Percentiles rank a stretch among this genome's conserved stretches.
phyloP scores from a whole-genome alignment of 1,140 invertebrate species.

The Drosophila arizonae region DNA sequence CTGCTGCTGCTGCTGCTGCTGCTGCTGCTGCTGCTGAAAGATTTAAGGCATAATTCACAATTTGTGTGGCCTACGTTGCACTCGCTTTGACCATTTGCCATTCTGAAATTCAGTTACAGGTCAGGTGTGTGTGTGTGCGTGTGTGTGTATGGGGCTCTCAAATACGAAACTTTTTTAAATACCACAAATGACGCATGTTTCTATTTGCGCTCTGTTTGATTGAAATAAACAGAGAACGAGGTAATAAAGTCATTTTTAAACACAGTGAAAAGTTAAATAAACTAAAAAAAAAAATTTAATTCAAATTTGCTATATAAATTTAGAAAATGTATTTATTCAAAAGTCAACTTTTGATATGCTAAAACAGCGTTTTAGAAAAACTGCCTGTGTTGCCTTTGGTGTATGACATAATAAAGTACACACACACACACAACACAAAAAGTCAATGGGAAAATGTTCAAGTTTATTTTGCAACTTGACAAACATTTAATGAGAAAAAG shows the following conservation, averaged over 20 bases:
- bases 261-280: too few relatives aligned
- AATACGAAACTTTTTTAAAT: too few relatives aligned
- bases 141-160: too few relatives aligned
- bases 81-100: neutral
- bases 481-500: constrained; percentile 10
- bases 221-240: too few relatives aligned
- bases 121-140: neutral
- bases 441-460: constrained; percentile 11
- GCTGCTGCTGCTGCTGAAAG: constrained; percentile 26
- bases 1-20: constrained; percentile 11
- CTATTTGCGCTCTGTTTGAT: too few relatives aligned
- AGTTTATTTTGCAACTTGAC: constrained; percentile 35
- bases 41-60: constrained; percentile 46
- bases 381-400: neutral
- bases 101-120: neutral
- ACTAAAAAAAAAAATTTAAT: neutral
- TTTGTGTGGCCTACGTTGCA: constrained; percentile 17
- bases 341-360: neutral
- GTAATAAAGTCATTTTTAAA: neutral
- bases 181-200: too few relatives aligned
- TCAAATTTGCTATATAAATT: neutral
- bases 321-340: neutral
- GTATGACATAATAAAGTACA: neutral
- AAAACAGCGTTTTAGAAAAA: neutral
- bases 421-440: constrained; percentile 3